Evolutionary conservation across 1,140 invertebrate genomes (phyloP), one percentile per base, ranked within the genome.

Genomic region (Vollenhovia emeryi): DNA sequence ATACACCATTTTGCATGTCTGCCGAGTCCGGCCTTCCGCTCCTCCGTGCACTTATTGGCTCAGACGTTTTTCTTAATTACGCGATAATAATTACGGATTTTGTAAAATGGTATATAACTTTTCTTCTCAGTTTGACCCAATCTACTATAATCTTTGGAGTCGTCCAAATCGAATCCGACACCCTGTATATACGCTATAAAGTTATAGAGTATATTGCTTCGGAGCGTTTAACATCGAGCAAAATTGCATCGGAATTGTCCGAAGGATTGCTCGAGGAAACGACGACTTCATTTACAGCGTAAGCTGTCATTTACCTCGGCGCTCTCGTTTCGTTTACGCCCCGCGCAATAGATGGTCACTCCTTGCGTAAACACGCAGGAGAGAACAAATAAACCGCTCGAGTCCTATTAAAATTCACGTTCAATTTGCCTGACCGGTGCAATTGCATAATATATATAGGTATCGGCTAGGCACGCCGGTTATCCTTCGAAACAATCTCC

Each of bases 391-490:
- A 48, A 11, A 24, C 50, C 24, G 57, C 33, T 24, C 45, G 45
- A 15, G 18, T 24, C 45, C 85, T 85, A 88, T 88, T 88, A 85
- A 88, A 88, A 88, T 88, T 88, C 87, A 88, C 62, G 86, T 74
- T 85, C 87, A 80, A 88, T 88, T 88, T 80, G 59, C 80, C 68
- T 13, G 66, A 36, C 52, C n/a, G 78, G 57, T 36, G 24, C 43
- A 74, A 75, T 88, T 88, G 82, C 82, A 87, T 75, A 88, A 88
- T 50, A 15, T 50, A 15, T 45, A 59, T 71, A 30, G 66, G 24
- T 79, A 87, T 88, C 59, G 3, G 74, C 45, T 52, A 80, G 48
- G 74, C 45, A 73, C 3, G 43, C 82, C 59, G 68, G 86, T 79
- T 88, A 88, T 85, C 87, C 86, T 85, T 88, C 80, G 71, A 71